A percentile compares a stretch with the other conserved stretches of the same genome.
Conservation (phyloP, 1,140 invertebrate species). For the Zaprionus lachaisei region DNA sequence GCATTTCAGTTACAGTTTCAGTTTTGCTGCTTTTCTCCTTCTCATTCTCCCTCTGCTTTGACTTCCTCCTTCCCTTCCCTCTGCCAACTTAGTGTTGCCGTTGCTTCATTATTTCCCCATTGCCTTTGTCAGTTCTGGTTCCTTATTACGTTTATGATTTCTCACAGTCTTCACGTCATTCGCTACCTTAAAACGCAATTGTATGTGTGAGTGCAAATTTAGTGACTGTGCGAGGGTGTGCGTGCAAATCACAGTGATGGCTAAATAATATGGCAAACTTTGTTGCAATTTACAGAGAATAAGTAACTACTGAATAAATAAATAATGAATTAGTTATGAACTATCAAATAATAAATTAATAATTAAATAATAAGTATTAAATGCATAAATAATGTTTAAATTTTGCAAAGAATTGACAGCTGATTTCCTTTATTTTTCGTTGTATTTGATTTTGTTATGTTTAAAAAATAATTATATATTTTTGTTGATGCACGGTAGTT, state of each 20-base stretch:
- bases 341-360: no score
- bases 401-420: no score
- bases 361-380: no score
- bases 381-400: no score
- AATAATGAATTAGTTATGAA: background rate
- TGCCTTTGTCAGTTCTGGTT: constrained; percentile 59
- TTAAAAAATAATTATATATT: no score
- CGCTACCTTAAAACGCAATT: constrained; percentile 49
- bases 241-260: constrained; percentile 25
- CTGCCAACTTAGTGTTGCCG: no score
- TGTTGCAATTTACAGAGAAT: background rate
- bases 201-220: constrained; percentile 32
- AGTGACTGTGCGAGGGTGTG: constrained; percentile 15
- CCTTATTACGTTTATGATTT: constrained; percentile 77
- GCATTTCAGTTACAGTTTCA: constrained; percentile 79
- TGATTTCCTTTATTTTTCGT: no score
- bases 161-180: constrained; percentile 56
- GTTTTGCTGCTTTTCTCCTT: constrained; percentile 40
- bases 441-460: no score
- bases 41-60: background rate
- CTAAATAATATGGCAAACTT: background rate
- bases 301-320: background rate
- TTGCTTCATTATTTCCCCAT: constrained; percentile 24
- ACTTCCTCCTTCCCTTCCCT: background rate
- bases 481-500: no score